Conservation (phyloP, 92 coral and sea anemone genomes). For the Phenganax stokvisi region DNA sequence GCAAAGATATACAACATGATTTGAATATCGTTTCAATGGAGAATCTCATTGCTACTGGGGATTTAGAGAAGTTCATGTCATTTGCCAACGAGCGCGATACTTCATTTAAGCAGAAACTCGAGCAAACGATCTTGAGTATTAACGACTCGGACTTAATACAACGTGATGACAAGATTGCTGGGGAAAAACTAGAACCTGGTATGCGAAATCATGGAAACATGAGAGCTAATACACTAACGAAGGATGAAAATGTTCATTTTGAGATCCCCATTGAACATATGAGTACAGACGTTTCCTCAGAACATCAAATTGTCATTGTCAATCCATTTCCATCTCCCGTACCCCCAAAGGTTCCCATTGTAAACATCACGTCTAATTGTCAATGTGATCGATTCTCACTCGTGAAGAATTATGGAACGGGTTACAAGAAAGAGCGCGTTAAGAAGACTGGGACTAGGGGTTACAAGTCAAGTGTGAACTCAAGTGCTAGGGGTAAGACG, state of each 20-base stretch:
- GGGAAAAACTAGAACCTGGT: background rate
- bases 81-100: too few relatives aligned
- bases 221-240: background rate
- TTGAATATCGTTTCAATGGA: too few relatives aligned
- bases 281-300: conserved; percentile 14
- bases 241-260: conserved; percentile 32
- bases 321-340: conserved; percentile 90
- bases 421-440: conserved; percentile 9
- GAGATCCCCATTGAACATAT: conserved; percentile 35
- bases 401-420: conserved; percentile 36
- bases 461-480: conserved; percentile 14
- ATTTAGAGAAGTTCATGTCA: too few relatives aligned
- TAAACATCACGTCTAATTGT: conserved; percentile 56
- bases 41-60: too few relatives aligned
- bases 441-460: conserved; percentile 17
- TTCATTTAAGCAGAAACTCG: too few relatives aligned
- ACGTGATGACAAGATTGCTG: background rate
- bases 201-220: background rate
- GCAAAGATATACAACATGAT: too few relatives aligned
- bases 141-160: too few relatives aligned
- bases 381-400: conserved; percentile 44
- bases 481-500: background rate
- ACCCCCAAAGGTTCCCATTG: conserved; percentile 51
- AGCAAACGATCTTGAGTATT: too few relatives aligned
- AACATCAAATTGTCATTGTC: conserved; percentile 52